These are phyloP conservation scores for Acrobasis repandana DNA, from an alignment of 2,888 invertebrate genomes.

Conservation along the genomic window DNA sequence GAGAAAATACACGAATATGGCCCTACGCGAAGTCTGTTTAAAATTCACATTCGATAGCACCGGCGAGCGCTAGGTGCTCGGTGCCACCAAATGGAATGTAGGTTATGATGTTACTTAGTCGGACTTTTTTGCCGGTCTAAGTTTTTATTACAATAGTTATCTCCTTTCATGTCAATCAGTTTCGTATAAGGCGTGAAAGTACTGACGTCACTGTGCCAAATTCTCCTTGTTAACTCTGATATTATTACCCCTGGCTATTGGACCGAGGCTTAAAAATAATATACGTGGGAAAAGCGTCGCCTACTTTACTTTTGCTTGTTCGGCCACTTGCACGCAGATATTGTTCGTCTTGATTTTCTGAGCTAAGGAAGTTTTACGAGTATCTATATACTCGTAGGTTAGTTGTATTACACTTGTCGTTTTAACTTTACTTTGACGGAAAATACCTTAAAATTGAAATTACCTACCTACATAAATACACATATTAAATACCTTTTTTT, in stretches of 20 bases:
- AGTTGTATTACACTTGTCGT: too few relatives aligned
- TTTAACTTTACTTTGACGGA: too few relatives aligned
- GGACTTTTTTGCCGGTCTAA: constrained; percentile 70
- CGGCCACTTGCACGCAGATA: not conserved
- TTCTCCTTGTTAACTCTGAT: constrained; percentile 51
- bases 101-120: constrained; percentile 81
- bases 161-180: constrained; percentile 77
- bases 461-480: too few relatives aligned
- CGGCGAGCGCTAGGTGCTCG: constrained; percentile 53
- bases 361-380: too few relatives aligned
- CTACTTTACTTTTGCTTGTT: constrained; percentile 34
- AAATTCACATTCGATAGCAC: constrained; percentile 72
- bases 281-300: constrained; percentile 44
- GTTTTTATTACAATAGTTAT: constrained; percentile 77
- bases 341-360: not conserved
- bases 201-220: constrained; percentile 72
- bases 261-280: constrained; percentile 44
- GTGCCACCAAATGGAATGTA: constrained; percentile 73
- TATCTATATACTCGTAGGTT: too few relatives aligned
- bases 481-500: too few relatives aligned
- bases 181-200: constrained; percentile 79
- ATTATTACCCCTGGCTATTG: constrained; percentile 51
- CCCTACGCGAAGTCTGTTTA: constrained; percentile 70
- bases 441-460: too few relatives aligned
- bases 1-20: constrained; percentile 75